Percentiles rank a stretch among this genome's conserved stretches.
phyloP scores from a whole-genome alignment of 2,797 vertebrate species.

The Emydoidea blandingii region DNA sequence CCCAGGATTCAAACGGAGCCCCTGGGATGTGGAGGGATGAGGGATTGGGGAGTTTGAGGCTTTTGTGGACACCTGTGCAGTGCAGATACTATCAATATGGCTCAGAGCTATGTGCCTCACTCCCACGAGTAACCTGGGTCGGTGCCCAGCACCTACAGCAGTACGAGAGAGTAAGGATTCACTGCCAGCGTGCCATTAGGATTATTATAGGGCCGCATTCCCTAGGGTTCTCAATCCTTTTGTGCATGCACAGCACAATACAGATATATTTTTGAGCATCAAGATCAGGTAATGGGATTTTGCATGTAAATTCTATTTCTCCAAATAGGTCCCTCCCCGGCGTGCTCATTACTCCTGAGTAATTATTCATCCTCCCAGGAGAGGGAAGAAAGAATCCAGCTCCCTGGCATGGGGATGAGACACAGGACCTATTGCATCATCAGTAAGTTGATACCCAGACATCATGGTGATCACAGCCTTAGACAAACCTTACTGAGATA shows the following conservation, averaged over 20 bases:
- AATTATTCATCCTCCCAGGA: not conserved
- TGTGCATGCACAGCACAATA: not conserved
- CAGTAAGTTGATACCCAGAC: not conserved
- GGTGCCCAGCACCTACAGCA: no score
- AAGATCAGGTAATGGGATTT: not conserved
- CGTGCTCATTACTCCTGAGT: not conserved
- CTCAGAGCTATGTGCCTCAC: not conserved
- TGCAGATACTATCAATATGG: not conserved
- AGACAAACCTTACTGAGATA: fast-evolving
- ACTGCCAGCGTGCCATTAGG: not conserved
- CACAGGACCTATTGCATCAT: not conserved
- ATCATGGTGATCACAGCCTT: not conserved
- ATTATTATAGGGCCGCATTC: not conserved
- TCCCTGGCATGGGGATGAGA: not conserved
- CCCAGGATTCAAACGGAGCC: not conserved
- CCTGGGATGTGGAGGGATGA: not conserved
- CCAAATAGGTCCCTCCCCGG: not conserved
- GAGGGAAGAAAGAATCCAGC: not conserved
- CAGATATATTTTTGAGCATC: not conserved
- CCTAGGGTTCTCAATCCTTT: fast-evolving
- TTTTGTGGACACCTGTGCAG: fast-evolving
- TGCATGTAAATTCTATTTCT: not conserved
- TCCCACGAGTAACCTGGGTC: not conserved
- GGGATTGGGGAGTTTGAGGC: not conserved
- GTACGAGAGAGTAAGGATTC: not conserved